phyloP scores from a whole-genome alignment of 2,888 invertebrate species.

The Ctena decussata region DNA sequence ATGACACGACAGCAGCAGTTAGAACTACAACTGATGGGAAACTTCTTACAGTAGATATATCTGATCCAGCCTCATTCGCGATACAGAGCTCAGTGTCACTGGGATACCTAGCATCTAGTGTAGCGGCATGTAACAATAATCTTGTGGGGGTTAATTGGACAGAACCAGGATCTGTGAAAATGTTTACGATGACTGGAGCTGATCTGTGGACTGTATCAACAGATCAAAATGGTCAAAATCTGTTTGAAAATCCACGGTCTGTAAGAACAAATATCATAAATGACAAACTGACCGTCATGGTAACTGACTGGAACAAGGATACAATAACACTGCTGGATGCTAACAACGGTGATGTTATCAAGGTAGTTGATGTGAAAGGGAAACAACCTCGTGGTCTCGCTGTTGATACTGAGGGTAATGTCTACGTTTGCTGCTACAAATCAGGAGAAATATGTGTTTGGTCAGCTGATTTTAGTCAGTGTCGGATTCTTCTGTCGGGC shows the following conservation, averaged over 20 bases:
- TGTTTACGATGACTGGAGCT: neutral
- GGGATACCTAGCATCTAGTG: neutral
- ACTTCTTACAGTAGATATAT: neutral
- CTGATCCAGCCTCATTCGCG: neutral
- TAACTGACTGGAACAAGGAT: neutral
- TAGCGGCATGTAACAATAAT: neutral
- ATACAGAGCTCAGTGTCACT: neutral
- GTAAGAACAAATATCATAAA: neutral
- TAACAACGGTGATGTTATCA: neutral
- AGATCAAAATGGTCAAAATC: neutral
- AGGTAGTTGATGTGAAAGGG: neutral
- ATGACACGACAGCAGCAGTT: neutral
- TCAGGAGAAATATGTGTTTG: neutral
- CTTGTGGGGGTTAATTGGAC: neutral
- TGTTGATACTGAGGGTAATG: neutral
- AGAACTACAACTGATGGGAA: neutral
- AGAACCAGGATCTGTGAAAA: neutral
- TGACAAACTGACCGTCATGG: neutral
- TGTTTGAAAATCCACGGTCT: neutral
- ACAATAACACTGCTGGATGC: neutral
- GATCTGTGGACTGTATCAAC: neutral
- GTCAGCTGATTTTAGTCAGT: neutral
- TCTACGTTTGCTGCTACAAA: neutral
- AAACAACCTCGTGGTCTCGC: neutral
- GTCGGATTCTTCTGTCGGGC: neutral